Percentiles rank a stretch among this genome's conserved stretches.
Conservation (phyloP, 2,888 invertebrate species). For the Scaptomyza polygonia region DNA sequence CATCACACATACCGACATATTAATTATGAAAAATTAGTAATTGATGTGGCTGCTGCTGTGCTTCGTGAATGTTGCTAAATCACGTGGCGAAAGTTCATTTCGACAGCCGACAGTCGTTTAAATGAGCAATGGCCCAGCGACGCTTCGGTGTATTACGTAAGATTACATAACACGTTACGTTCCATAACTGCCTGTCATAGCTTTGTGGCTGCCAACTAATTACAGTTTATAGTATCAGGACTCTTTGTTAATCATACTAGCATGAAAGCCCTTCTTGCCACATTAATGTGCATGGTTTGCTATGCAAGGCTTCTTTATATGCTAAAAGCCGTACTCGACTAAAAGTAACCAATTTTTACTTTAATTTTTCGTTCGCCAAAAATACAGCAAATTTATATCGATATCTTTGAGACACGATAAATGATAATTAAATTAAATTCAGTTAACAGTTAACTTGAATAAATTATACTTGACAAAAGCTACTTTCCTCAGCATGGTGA, state of each 20-base stretch:
- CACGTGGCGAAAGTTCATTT: slow-evolving; percentile 71
- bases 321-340: too few species aligned
- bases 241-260: not conserved
- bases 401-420: not conserved
- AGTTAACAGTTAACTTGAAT: not conserved
- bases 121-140: slow-evolving; percentile 50
- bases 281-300: too few species aligned
- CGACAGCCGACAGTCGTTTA: slow-evolving; percentile 56
- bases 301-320: too few species aligned
- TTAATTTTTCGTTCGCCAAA: too few species aligned
- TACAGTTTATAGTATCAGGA: slow-evolving; percentile 49
- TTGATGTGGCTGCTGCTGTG: slow-evolving; percentile 57
- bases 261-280: not conserved
- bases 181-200: slow-evolving; percentile 35
- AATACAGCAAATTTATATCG: too few species aligned
- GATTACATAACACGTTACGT: slow-evolving; percentile 11
- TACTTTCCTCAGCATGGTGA: not conserved
- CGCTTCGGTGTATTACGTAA: slow-evolving; percentile 19
- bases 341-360: too few species aligned
- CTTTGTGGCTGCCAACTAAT: slow-evolving; percentile 45
- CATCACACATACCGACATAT: slow-evolving; percentile 20
- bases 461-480: not conserved
- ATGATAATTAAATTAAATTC: not conserved
- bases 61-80: slow-evolving; percentile 51
- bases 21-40: slow-evolving; percentile 76